Evolutionary conservation across 2,113 vertebrate genomes (phyloP).

Genomic region (Sceloporus undulatus): DNA sequence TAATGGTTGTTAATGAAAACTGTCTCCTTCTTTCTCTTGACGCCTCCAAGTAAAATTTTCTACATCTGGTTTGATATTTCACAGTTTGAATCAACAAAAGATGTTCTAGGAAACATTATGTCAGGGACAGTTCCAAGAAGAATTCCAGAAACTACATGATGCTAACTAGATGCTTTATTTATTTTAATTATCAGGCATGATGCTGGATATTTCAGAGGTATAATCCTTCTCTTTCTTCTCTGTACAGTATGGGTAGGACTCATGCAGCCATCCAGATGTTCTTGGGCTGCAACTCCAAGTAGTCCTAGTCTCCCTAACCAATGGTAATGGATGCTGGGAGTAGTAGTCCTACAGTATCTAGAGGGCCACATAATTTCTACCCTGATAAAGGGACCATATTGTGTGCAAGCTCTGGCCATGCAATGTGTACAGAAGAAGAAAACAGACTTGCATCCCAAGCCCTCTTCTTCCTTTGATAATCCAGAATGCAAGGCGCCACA

Average conservation of each 20-base stretch:
- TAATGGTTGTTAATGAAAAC: conserved; percentile 37
- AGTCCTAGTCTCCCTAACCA: no score
- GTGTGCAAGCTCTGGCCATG: background rate
- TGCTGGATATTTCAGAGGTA: background rate
- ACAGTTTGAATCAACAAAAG: conserved; percentile 43
- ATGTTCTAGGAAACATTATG: conserved; percentile 37
- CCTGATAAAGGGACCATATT: background rate
- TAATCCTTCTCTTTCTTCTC: background rate
- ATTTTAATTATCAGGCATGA: conserved; percentile 40
- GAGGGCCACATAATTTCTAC: no score
- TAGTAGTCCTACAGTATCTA: no score
- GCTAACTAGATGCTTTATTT: conserved; percentile 51
- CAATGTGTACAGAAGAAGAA: background rate
- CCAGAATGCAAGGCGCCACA: background rate
- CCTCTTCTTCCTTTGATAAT: background rate
- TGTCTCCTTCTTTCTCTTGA: conserved; percentile 28
- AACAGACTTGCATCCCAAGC: background rate
- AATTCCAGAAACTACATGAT: conserved; percentile 45
- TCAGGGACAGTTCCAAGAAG: conserved; percentile 43
- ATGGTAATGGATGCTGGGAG: no score
- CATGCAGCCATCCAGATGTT: no score
- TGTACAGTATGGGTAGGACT: no score
- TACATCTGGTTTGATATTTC: conserved; percentile 55
- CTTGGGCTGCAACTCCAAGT: no score
- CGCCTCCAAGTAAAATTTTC: conserved; percentile 13